Evolutionary conservation across 2,888 invertebrate genomes (phyloP).

Genomic region (Stomorhina lunata): DNA sequence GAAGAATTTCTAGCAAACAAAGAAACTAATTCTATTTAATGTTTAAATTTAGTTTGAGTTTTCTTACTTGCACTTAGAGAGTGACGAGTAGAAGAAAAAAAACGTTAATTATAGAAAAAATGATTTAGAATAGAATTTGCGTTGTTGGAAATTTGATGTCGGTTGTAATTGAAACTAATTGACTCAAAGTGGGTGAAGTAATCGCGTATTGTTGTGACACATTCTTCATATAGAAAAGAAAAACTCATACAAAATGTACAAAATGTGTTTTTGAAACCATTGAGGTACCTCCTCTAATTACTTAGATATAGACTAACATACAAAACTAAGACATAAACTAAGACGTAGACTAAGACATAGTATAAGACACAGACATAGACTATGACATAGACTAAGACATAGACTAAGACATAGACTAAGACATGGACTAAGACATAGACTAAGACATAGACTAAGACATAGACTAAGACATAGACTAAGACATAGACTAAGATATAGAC

Average conservation of each 20-base stretch:
- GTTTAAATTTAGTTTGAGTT: constrained; percentile 11
- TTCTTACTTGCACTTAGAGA: constrained; percentile 9
- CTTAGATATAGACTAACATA: no score
- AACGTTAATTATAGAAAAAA: constrained; percentile 58
- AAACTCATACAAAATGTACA: not conserved
- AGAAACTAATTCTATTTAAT: constrained; percentile 15
- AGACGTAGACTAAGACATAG: no score
- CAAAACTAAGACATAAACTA: no score
- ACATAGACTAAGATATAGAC: no score
- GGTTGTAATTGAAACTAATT: constrained; percentile 70
- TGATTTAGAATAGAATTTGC: constrained; percentile 53
- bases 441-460: no score
- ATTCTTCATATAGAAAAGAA: not conserved
- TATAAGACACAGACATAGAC: no score
- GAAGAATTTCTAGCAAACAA: constrained; percentile 4
- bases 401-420: no score
- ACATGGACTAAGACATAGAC: no score
- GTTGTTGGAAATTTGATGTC: constrained; percentile 39
- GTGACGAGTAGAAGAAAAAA: constrained; percentile 1
- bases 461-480: no score
- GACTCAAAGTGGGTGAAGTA: constrained; percentile 68
- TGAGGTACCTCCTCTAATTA: no score
- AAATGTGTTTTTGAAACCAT: no score
- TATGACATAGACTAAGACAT: no score
- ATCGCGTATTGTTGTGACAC: constrained; percentile 55